These are phyloP conservation scores for Pimephales promelas DNA, from an alignment of 2,113 vertebrate species.

Conservation along the genomic window DNA sequence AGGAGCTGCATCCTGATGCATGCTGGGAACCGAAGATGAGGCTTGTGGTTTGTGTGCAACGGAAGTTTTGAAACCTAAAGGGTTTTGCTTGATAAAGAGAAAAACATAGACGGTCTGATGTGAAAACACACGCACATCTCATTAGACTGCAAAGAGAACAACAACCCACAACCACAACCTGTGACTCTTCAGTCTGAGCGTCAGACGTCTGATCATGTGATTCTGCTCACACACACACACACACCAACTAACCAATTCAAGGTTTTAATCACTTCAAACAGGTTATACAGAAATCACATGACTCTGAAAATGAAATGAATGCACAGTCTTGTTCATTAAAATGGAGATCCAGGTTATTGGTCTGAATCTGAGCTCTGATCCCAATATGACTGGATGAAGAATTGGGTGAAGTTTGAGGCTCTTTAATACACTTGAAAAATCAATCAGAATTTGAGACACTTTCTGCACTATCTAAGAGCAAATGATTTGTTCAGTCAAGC, in stretches of 20 bases:
- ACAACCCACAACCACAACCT: not conserved
- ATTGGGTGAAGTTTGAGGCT: not conserved
- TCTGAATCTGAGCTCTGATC: not conserved
- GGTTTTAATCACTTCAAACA: not conserved
- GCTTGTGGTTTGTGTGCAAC: constrained; percentile 63
- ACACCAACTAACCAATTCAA: not conserved
- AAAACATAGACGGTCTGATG: not conserved
- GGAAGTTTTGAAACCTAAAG: constrained; percentile 72
- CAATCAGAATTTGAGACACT: constrained; percentile 45
- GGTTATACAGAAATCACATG: not conserved
- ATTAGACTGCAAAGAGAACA: not conserved
- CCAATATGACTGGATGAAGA: not conserved
- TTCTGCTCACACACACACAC: not conserved
- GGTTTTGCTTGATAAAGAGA: constrained; percentile 67
- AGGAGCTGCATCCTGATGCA: constrained; percentile 78
- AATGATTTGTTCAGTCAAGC: not conserved
- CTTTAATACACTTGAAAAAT: not conserved
- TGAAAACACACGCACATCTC: no score
- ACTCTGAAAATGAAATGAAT: not conserved
- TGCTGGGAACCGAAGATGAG: constrained; percentile 65
- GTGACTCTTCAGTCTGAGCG: not conserved
- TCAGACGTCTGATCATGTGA: not conserved
- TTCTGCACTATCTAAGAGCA: not conserved
- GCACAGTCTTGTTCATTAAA: not conserved
- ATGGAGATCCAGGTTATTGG: not conserved